Conservation (phyloP, 2,888 invertebrate genomes). For the Drosophila ezoana region DNA sequence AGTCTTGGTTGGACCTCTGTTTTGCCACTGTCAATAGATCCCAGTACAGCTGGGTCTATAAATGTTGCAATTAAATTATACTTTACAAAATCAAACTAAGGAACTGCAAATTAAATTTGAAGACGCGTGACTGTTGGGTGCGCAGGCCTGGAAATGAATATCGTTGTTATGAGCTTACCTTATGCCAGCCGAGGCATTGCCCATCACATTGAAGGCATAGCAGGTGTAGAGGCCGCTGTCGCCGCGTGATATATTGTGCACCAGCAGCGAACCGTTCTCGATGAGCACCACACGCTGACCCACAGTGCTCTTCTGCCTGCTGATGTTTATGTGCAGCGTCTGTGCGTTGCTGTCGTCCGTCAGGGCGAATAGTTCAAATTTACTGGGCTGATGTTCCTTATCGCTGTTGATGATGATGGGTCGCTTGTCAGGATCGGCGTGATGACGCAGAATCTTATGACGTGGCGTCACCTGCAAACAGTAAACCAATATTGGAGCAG, state of each 20-base stretch:
- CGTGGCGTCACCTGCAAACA: slow-evolving; percentile 88
- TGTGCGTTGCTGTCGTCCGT: slow-evolving; percentile 74
- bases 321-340: slow-evolving; percentile 62
- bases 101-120: too few species aligned
- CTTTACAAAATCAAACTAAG: too few species aligned
- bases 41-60: too few species aligned
- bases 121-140: too few species aligned
- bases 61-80: too few species aligned
- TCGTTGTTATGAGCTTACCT: slow-evolving; percentile 65
- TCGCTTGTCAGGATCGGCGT: slow-evolving; percentile 88
- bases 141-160: too few species aligned
- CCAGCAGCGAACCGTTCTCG: slow-evolving; percentile 92
- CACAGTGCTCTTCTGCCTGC: slow-evolving; percentile 64
- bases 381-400: slow-evolving; percentile 72
- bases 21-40: too few species aligned
- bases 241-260: slow-evolving; percentile 89
- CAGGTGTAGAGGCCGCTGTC: slow-evolving; percentile 95
- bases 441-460: slow-evolving; percentile 90
- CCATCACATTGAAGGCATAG: slow-evolving; percentile 93
- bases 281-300: slow-evolving; percentile 85
- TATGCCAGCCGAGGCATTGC: slow-evolving; percentile 91
- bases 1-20: too few species aligned
- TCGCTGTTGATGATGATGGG: slow-evolving; percentile 82
- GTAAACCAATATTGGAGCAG: not conserved
- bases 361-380: slow-evolving; percentile 79